phyloP scores from a whole-genome alignment of 1,140 invertebrate genomes.

The Zaprionus tsacasi region DNA sequence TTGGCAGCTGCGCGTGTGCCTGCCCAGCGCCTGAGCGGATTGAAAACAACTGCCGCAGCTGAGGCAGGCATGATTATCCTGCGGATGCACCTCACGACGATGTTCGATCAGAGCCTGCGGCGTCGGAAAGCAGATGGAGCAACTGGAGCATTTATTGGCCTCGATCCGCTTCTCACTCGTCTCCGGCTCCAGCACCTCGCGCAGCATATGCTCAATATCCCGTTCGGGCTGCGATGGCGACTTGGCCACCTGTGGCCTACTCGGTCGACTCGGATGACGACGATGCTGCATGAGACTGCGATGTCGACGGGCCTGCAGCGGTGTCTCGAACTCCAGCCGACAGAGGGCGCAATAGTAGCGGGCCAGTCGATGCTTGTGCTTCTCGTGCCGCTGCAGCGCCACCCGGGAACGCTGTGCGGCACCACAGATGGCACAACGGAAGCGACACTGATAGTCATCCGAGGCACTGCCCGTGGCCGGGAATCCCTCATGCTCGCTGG shows the following conservation, averaged over 20 bases:
- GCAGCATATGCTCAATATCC: slow-evolving; percentile 47
- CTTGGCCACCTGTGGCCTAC: too few relatives aligned
- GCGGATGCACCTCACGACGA: slow-evolving; percentile 84
- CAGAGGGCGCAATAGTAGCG: slow-evolving; percentile 89
- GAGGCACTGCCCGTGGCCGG: slow-evolving; percentile 84
- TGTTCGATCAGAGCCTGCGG: slow-evolving; percentile 88
- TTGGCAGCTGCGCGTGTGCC: slow-evolving; percentile 87
- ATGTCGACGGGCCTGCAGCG: slow-evolving; percentile 88
- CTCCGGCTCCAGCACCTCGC: slow-evolving; percentile 24
- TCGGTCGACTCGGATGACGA: slow-evolving; percentile 2
- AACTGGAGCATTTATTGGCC: slow-evolving; percentile 42
- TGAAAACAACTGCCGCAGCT: slow-evolving; percentile 89
- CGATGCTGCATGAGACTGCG: slow-evolving; percentile 86
- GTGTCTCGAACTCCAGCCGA: slow-evolving; percentile 86
- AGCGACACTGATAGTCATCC: slow-evolving; percentile 88
- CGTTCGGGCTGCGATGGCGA: slow-evolving; percentile 11
- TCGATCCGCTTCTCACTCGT: neutral
- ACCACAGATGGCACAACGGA: slow-evolving; percentile 86
- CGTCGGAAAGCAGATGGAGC: slow-evolving; percentile 84
- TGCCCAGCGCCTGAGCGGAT: slow-evolving; percentile 89
- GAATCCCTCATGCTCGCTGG: slow-evolving; percentile 69
- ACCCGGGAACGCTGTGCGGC: slow-evolving; percentile 86
- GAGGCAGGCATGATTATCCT: slow-evolving; percentile 86
- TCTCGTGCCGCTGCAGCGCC: slow-evolving; percentile 88
- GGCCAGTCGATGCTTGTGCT: slow-evolving; percentile 85